A percentile compares a stretch with the other conserved stretches of the same genome.
Evolutionary conservation across 2,113 vertebrate genomes (phyloP).

Genomic region (Cottus gobio): DNA sequence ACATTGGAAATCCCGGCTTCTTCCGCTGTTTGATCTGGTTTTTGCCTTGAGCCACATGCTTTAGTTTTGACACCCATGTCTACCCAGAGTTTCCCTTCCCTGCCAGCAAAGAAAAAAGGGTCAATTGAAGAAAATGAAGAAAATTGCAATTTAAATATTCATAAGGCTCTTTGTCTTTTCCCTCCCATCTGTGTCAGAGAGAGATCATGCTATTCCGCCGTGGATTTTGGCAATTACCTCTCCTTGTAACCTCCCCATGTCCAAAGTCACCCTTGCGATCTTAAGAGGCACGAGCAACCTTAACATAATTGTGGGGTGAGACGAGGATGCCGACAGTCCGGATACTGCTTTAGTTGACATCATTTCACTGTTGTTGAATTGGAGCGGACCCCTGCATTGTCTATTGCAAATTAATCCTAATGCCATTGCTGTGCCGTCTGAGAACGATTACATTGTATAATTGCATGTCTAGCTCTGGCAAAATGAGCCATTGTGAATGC

Average conservation of each 20-base stretch:
- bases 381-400: constrained; percentile 58
- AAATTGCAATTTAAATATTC: constrained; percentile 84
- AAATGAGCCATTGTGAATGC: constrained; percentile 56
- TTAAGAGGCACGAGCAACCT: constrained; percentile 61
- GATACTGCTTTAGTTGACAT: constrained; percentile 61
- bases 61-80: constrained; percentile 40
- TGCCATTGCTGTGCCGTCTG: constrained; percentile 56
- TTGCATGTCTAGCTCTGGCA: constrained; percentile 55
- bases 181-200: constrained; percentile 61
- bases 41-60: constrained; percentile 41
- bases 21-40: constrained; percentile 32
- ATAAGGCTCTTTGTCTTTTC: constrained; percentile 78
- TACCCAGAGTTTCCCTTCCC: constrained; percentile 11
- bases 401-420: constrained; percentile 66
- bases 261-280: constrained; percentile 67
- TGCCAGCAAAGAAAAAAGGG: constrained; percentile 38
- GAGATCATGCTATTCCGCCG: constrained; percentile 71
- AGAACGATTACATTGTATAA: constrained; percentile 68
- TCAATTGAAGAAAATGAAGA: constrained; percentile 78
- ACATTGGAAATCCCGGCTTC: constrained; percentile 14
- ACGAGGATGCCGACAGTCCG: constrained; percentile 64
- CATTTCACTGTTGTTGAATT: constrained; percentile 63
- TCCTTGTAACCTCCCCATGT: constrained; percentile 69
- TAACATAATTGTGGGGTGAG: constrained; percentile 69
- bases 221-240: constrained; percentile 82